Conservation (phyloP, 2,113 vertebrate species). For the Gallinago undulata region DNA sequence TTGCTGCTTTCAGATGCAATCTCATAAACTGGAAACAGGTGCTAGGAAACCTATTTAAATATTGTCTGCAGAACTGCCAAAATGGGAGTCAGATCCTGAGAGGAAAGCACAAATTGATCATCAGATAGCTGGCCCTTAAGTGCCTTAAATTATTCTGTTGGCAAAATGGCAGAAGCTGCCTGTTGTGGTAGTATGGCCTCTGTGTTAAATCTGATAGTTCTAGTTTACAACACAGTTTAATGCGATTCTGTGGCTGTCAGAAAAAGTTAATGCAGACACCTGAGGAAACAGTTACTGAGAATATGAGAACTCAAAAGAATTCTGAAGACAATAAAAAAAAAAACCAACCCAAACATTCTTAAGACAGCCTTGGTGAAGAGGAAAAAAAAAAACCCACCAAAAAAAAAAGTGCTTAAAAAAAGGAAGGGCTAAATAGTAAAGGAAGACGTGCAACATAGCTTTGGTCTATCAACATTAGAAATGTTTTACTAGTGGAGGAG, state of each 20-base stretch:
- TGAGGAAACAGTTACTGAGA: not conserved
- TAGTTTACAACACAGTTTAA: not conserved
- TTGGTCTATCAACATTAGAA: not conserved
- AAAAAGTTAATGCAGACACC: not conserved
- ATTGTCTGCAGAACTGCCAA: not conserved
- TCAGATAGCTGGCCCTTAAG: not conserved
- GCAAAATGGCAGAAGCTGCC: not conserved
- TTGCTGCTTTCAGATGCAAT: not conserved
- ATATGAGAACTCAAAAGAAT: not conserved
- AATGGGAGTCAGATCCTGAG: not conserved
- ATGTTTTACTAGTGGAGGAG: not conserved
- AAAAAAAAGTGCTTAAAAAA: not conserved
- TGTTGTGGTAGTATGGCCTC: fast-evolving
- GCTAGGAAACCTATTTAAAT: slow-evolving; percentile 1
- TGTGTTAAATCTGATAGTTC: not conserved
- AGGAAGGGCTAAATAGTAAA: not conserved
- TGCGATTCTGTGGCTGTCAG: not conserved
- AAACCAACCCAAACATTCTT: not conserved
- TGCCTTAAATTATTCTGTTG: not conserved
- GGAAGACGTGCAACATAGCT: not conserved
- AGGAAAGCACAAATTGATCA: not conserved
- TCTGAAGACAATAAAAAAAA: not conserved
- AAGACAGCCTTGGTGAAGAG: not conserved
- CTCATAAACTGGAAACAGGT: not conserved
- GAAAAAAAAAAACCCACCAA: not conserved